Conservation (phyloP, 2,113 vertebrate species). For the Mus musculus region GRCm39 chr10:79535501-79536000, state of each 20-base stretch:
- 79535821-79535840: not conserved
- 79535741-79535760: not conserved
- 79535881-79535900: accelerated
- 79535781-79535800: not conserved
- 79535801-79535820: not conserved
- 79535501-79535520: not conserved
- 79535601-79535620: not conserved
- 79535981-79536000: not conserved
- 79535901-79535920: not conserved
- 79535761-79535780: not conserved
- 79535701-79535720: not conserved
- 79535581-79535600: not conserved
- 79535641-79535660: not conserved
- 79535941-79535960: not conserved
- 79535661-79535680: not conserved
- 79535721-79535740: not conserved
- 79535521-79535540: not conserved
- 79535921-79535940: not conserved
- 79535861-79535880: not conserved
- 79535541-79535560: not conserved
- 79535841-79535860: not conserved
- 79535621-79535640: not conserved
- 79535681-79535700: not conserved
- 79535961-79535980: not conserved
- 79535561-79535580: not conserved